Evolutionary conservation across 2,888 invertebrate genomes (phyloP), one percentile per base, ranked within the genome.

Genomic region (Onthophagus sagittarius): DNA sequence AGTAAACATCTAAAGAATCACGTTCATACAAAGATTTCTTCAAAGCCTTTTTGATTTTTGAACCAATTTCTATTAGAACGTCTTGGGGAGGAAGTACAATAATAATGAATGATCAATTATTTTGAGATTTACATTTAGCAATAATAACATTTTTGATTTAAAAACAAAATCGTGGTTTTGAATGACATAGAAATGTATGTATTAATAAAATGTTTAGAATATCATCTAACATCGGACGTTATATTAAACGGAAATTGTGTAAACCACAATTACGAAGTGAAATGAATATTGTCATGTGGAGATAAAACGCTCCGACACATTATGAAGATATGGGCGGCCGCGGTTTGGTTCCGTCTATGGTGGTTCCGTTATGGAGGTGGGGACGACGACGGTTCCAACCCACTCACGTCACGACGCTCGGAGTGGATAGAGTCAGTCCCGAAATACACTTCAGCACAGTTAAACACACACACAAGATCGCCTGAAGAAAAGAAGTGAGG

Each of bases 331-430:
- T 53, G 39, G 67, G 67, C 31, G 67, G 32, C 23, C 23, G 67
- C 31, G 67, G 32, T 67, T 67, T 32, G 11, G 31, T 32, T n/a
- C 15, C 23, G 23, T 9, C 15, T 15, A 11, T 13, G n/a, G 65
- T 65, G 65, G 15, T 15, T 65, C 15, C 32, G 67, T 67, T 23
- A 67, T 39, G 72, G 62, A 23, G 15, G 62, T n/a, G 62, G 71
- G 71, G 63, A 65, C 65, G 69, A 70, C 64, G 76, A 76, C 73
- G 80, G 78, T 77, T 75, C 65, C 78, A 75, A 80, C 81, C 80
- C 80, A 80, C 81, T 73, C 76, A 79, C 77, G 71, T 73, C 79
- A 79, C 79, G 78, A 78, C 78, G 75, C 77, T 78, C 79, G 78
- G 79, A 62, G 39, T 65, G 64, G 78, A 53, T 53, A 78, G 80